Evolutionary conservation across 2,888 invertebrate genomes (phyloP), one percentile per base, ranked within the genome.

Genomic region (Phyto melanocephala): DNA sequence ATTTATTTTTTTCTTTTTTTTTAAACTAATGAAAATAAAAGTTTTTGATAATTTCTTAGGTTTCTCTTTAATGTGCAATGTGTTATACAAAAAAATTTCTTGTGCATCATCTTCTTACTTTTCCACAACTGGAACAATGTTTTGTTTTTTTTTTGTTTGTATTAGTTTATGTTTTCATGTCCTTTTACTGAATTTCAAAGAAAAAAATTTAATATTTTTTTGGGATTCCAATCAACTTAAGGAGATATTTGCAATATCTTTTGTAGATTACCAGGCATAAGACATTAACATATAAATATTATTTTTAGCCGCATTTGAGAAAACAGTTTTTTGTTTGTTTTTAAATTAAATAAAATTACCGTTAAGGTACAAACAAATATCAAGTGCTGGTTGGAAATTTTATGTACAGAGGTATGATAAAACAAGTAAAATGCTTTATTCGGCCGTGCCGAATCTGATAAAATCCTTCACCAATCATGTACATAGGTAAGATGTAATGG

Each of bases 61-160:
- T n/a, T 40, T 52, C 28, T 60, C 13, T 65, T 50, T 50, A 28
- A 13, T 24, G 60, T 74, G 40, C 33, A 1, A 35, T 42, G 15
- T n/a, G 50, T 47, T 58, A 47, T 37, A 24, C 17, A 35, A 10
- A 67, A 68, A 68, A 68, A 40, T 33, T 33, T 6, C 33, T 52
- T 68, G 28, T 50, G 76, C 60, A 68, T 76, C 77, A 78, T 78
- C 77, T 63, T 65, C 56, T 17, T 40, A 10, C 35, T 52, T n/a
- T 56, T 35, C 11, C 20, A 65, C 33, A 17, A 28, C n/a, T 65
- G 54, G 35, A 35, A 71, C 60, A 15, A 24, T 37, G 35, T 47
- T 58, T 60, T 40, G n/a, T n/a, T 33, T 40, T 13, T 56, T 56
- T 52, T 10, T 47, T 17, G 6, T 50, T 33, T 40, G 40, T 20